Evolutionary conservation across 2,888 invertebrate species (phyloP).

Genomic region (Diarsia rubi): DNA sequence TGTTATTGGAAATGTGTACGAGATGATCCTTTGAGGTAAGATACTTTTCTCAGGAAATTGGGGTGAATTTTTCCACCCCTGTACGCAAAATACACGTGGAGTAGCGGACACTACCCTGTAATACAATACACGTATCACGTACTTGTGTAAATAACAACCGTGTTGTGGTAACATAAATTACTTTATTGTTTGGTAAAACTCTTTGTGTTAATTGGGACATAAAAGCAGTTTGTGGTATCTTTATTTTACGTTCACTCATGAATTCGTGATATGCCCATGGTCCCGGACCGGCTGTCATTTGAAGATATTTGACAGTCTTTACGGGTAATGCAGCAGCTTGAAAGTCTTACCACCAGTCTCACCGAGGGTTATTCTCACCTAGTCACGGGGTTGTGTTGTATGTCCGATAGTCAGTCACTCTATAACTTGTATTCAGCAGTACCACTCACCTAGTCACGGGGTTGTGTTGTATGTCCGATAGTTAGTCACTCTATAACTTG

Average conservation of each 20-base stretch:
- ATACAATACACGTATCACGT: neutral
- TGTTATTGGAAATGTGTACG: neutral
- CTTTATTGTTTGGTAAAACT: constrained; percentile 1
- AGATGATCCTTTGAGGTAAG: neutral
- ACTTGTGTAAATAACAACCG: constrained; percentile 6
- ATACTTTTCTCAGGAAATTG: neutral
- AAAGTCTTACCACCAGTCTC: neutral
- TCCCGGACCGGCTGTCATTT: neutral
- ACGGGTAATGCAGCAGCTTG: neutral
- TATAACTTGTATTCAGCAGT: neutral
- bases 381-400: neutral
- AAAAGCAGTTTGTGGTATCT: constrained; percentile 25
- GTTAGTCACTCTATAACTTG: neutral
- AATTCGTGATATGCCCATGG: neutral
- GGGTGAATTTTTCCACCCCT: neutral
- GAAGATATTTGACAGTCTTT: neutral
- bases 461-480: neutral
- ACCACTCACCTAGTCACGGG: neutral
- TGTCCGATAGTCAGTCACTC: neutral
- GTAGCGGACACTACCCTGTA: neutral
- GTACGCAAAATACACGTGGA: neutral
- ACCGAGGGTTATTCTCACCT: neutral
- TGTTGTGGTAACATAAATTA: neutral
- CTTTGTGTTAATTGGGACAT: neutral
- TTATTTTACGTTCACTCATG: neutral